A percentile compares a stretch with the other conserved stretches of the same genome.
These are phyloP conservation scores for Cryptoprocta ferox DNA, from an alignment of 2,797 vertebrate genomes.

Conservation along the genomic window DNA sequence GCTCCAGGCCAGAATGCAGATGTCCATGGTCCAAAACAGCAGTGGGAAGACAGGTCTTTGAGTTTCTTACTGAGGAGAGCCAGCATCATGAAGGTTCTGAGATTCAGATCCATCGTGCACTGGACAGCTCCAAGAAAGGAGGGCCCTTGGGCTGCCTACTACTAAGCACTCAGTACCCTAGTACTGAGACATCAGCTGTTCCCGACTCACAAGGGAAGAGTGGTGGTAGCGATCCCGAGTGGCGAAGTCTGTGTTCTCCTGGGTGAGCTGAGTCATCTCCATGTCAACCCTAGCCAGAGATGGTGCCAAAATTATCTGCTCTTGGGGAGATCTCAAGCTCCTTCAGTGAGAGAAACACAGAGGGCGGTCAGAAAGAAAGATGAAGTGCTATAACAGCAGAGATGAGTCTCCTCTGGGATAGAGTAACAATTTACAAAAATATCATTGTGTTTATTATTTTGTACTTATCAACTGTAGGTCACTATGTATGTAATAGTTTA, in stretches of 20 bases:
- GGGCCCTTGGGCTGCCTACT: background rate
- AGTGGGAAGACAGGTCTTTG: background rate
- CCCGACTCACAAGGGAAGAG: constrained; percentile 89
- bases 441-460: background rate
- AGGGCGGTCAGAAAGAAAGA: background rate
- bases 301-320: constrained; percentile 94
- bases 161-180: background rate
- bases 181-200: constrained; percentile 84
- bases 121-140: background rate
- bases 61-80: background rate
- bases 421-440: background rate
- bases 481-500: background rate
- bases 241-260: constrained; percentile 97
- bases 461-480: background rate
- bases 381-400: background rate
- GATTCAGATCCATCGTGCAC: background rate
- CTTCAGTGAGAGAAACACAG: constrained; percentile 85
- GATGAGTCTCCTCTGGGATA: background rate
- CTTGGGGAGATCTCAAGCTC: constrained; percentile 83
- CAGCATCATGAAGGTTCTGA: background rate
- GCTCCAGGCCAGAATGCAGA: background rate
- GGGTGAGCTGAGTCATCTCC: constrained; percentile 95
- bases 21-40: background rate
- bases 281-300: constrained; percentile 91
- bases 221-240: constrained; percentile 94